Conservation (phyloP, 2,888 invertebrate species). For the Endotricha flammealis region DNA sequence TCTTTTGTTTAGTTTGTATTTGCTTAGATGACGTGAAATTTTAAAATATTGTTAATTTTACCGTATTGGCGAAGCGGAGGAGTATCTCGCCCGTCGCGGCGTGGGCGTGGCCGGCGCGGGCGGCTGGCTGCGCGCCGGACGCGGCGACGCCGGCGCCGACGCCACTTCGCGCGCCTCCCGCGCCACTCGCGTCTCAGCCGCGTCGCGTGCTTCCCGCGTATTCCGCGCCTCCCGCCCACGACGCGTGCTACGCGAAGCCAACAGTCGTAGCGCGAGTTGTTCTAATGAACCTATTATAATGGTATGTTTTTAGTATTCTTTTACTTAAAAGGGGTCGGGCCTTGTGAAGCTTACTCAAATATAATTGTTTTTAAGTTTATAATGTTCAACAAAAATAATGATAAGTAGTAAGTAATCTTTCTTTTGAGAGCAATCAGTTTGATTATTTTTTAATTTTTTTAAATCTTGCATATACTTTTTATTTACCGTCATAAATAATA, state of each 20-base stretch:
- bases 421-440: too few relatives aligned
- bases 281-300: slow-evolving; percentile 54
- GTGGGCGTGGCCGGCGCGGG: slow-evolving; percentile 52
- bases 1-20: too few relatives aligned
- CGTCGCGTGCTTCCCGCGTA: too few relatives aligned
- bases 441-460: too few relatives aligned
- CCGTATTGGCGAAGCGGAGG: slow-evolving; percentile 88
- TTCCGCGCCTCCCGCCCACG: slow-evolving; percentile 17
- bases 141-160: slow-evolving; percentile 74
- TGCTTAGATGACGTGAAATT: too few relatives aligned
- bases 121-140: slow-evolving; percentile 87
- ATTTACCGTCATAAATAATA: too few relatives aligned
- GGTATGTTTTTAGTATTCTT: background rate
- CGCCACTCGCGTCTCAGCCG: slow-evolving; percentile 15
- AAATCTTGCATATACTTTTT: too few relatives aligned
- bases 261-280: slow-evolving; percentile 59
- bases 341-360: too few relatives aligned
- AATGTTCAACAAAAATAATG: too few relatives aligned
- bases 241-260: slow-evolving; percentile 46
- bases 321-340: background rate
- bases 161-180: slow-evolving; percentile 47
- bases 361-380: too few relatives aligned
- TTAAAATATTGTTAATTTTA: too few relatives aligned
- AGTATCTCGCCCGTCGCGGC: slow-evolving; percentile 77
- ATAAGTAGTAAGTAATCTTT: too few relatives aligned